Conservation (phyloP, 2,888 invertebrate species). For the Drosophila incognita region DNA sequence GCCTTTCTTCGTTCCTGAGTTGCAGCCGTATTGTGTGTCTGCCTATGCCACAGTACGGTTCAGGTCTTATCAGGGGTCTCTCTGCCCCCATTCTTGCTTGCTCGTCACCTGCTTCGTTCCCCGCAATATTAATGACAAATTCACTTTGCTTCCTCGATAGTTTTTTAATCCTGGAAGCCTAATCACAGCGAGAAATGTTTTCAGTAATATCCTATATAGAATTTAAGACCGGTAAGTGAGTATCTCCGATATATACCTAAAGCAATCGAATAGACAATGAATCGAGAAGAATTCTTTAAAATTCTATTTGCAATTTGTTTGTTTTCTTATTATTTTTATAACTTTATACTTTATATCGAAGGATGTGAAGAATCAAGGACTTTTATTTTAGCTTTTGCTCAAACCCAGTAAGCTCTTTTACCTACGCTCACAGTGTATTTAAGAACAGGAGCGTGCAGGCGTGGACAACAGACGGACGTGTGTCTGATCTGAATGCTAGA, state of each 20-base stretch:
- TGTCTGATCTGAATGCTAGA: slow-evolving; percentile 84
- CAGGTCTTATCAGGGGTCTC: too few species aligned
- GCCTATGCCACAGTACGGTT: too few species aligned
- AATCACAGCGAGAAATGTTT: background rate
- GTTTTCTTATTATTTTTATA: too few species aligned
- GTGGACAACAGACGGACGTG: slow-evolving; percentile 69
- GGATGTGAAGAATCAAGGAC: background rate
- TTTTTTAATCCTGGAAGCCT: background rate
- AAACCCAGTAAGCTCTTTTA: background rate
- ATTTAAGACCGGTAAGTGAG: background rate
- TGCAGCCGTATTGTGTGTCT: too few species aligned
- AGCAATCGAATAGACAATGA: background rate
- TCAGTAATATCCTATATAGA: too few species aligned
- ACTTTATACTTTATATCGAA: background rate
- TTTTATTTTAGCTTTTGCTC: background rate
- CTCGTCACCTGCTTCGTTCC: too few species aligned
- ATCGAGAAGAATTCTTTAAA: fast-evolving
- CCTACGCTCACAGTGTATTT: background rate
- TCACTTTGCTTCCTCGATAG: background rate
- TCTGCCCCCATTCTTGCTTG: too few species aligned
- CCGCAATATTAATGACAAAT: too few species aligned
- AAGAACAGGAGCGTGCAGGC: slow-evolving; percentile 10
- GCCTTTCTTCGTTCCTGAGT: too few species aligned
- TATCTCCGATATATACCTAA: background rate
- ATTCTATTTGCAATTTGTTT: too few species aligned